Percentiles rank a stretch among this genome's conserved stretches.
Conservation (phyloP, 2,113 vertebrate genomes). For the Phaethon lepturus region DNA sequence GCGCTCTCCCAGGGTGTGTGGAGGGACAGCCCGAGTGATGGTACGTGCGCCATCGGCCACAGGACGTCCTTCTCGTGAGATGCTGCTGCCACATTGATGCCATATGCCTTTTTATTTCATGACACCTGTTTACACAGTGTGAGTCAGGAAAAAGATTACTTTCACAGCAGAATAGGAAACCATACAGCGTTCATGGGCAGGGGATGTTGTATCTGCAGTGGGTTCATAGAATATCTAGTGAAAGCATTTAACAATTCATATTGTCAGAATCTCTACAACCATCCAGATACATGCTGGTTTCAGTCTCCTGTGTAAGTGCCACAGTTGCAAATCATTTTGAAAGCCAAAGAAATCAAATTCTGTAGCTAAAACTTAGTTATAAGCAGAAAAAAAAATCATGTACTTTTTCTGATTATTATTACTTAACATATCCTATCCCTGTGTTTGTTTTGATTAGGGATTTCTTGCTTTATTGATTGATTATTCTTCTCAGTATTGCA, state of each 20-base stretch:
- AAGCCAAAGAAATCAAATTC: background rate
- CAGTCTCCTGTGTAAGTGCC: background rate
- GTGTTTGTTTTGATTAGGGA: background rate
- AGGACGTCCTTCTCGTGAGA: slow-evolving; percentile 11
- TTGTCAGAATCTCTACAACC: background rate
- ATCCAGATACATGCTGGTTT: background rate
- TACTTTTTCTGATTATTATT: background rate
- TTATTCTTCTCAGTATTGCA: background rate
- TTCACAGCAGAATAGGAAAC: slow-evolving; percentile 14
- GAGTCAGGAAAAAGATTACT: slow-evolving; percentile 43
- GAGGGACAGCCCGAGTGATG: background rate
- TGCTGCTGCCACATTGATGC: slow-evolving; percentile 5
- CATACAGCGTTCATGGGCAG: background rate
- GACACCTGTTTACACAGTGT: slow-evolving; percentile 58
- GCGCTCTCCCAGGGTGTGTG: background rate
- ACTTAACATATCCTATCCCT: background rate
- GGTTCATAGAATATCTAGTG: background rate
- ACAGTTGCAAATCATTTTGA: background rate
- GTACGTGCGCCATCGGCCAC: background rate
- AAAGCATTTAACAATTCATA: background rate
- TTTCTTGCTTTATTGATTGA: background rate
- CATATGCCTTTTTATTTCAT: slow-evolving; percentile 64
- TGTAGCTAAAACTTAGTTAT: background rate
- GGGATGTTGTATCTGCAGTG: background rate
- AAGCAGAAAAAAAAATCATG: background rate